These are phyloP conservation scores for Turnix velox DNA, from an alignment of 2,113 vertebrate species.

Conservation along the genomic window DNA sequence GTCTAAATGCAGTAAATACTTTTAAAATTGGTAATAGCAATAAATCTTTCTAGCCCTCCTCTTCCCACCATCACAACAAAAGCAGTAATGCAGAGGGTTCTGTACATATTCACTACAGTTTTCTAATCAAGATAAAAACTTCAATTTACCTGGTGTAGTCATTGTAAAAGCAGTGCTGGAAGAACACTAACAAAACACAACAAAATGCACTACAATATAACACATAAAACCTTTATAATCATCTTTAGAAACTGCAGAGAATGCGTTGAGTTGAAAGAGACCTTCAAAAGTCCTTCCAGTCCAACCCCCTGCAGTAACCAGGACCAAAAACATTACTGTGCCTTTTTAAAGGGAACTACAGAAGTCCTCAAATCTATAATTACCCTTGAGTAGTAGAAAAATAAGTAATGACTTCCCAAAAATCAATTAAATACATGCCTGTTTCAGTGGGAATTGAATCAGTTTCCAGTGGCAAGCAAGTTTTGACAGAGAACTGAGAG, in stretches of 20 bases:
- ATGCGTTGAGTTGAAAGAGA: too few species aligned
- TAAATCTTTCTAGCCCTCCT: background rate
- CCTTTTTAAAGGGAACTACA: accelerated
- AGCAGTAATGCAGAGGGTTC: background rate
- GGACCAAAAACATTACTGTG: background rate
- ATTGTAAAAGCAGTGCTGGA: background rate
- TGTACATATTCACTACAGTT: background rate
- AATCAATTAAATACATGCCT: background rate
- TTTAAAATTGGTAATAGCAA: background rate
- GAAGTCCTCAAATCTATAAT: background rate
- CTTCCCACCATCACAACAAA: background rate
- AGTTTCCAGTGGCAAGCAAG: background rate
- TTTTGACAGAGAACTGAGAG: background rate
- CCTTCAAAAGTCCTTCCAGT: too few species aligned
- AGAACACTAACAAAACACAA: background rate
- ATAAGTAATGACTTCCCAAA: background rate
- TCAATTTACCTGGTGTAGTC: background rate
- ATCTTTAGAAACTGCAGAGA: too few species aligned
- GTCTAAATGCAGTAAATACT: background rate
- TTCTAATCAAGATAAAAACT: background rate
- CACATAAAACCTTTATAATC: background rate
- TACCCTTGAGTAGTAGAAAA: background rate
- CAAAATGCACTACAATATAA: background rate
- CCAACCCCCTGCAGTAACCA: too few species aligned
- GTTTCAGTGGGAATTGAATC: background rate